Conservation (phyloP, 2,113 vertebrate genomes). For the Colaptes auratus region DNA sequence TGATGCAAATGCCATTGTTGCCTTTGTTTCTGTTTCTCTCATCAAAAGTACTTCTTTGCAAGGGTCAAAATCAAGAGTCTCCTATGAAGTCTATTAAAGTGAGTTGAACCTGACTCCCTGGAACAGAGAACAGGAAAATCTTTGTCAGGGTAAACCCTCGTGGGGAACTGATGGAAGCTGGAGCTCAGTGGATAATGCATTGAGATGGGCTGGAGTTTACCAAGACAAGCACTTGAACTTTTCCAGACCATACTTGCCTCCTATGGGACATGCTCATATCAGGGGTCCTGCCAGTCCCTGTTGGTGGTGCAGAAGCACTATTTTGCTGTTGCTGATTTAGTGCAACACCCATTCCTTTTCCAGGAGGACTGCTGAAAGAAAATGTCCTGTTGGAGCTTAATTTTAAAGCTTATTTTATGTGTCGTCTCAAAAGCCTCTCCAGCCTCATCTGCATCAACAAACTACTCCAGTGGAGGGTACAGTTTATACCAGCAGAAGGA, state of each 20-base stretch:
- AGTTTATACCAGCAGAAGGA: neutral
- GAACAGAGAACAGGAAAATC: neutral
- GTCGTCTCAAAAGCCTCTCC: neutral
- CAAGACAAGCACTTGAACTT: neutral
- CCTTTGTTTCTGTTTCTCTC: constrained; percentile 11
- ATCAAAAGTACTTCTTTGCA: neutral
- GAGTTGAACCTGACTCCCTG: neutral
- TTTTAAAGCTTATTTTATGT: neutral
- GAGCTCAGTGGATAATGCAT: neutral
- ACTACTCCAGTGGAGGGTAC: neutral
- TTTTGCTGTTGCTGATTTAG: neutral
- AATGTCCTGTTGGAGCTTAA: neutral
- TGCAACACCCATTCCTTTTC: neutral
- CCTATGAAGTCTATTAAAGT: neutral
- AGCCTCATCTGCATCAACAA: neutral
- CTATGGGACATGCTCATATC: neutral
- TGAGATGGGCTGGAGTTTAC: neutral
- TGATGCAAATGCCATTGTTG: neutral
- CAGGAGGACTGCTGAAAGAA: neutral
- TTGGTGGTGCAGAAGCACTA: neutral
- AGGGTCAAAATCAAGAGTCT: constrained; percentile 27
- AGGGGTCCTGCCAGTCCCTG: neutral
- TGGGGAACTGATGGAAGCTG: constrained; percentile 7
- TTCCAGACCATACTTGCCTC: neutral
- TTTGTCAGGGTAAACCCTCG: neutral